Percentiles rank a stretch among this genome's conserved stretches.
These are phyloP conservation scores for Hydroisotoma schaefferi DNA, from an alignment of 2,888 invertebrate species.

Conservation along the genomic window DNA sequence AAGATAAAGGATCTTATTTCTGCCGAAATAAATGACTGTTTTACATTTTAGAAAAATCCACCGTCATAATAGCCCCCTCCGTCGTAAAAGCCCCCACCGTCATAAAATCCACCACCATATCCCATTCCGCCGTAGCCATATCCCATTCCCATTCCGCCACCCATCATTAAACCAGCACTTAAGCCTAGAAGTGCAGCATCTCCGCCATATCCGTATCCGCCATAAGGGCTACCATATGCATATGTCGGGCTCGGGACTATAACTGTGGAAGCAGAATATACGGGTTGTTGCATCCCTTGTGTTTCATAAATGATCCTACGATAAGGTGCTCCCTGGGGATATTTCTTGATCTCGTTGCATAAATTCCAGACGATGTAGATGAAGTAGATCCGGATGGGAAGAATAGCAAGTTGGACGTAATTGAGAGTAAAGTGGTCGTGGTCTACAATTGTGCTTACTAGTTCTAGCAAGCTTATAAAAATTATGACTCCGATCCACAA, in stretches of 20 bases:
- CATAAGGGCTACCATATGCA: constrained; percentile 1
- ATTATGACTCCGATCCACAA: background rate
- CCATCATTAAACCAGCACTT: background rate
- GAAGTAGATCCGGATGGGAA: constrained; percentile 1
- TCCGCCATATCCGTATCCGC: constrained; percentile 2
- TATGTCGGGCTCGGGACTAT: background rate
- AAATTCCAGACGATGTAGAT: background rate
- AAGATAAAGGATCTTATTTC: background rate
- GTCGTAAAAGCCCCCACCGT: background rate
- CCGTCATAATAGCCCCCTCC: constrained; percentile 1
- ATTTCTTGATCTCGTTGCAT: background rate
- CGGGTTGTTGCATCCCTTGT: background rate
- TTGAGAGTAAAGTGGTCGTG: background rate
- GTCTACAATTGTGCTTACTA: background rate
- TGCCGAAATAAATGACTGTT: background rate
- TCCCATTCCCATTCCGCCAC: background rate
- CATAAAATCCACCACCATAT: background rate
- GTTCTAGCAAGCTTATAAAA: background rate
- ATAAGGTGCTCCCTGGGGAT: background rate
- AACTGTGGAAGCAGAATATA: background rate
- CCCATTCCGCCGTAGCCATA: background rate
- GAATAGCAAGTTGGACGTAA: background rate
- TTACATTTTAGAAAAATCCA: background rate
- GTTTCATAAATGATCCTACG: background rate
- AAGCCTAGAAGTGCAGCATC: background rate